phyloP scores from a whole-genome alignment of 2,888 invertebrate genomes.

The Hipparchia sbordonii region DNA sequence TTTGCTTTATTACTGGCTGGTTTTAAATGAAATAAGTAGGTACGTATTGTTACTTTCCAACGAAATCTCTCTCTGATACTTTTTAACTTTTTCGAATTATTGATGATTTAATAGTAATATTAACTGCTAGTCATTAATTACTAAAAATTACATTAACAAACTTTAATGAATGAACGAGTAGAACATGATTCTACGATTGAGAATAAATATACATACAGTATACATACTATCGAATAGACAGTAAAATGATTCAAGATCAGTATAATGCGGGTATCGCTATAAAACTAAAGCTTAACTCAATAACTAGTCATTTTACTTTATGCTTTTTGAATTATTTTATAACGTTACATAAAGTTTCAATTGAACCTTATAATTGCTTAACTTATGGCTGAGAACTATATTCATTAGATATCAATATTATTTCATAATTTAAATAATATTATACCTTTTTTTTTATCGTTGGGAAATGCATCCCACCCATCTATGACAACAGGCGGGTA shows the following conservation, averaged over 20 bases:
- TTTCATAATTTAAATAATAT: not conserved
- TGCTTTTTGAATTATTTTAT: slow-evolving; percentile 60
- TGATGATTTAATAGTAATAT: no score
- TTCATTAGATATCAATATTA: not conserved
- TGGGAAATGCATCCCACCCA: no score
- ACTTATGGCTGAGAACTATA: not conserved
- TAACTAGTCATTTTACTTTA: slow-evolving; percentile 62
- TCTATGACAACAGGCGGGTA: no score
- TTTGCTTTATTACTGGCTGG: slow-evolving; percentile 32
- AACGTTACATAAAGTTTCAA: slow-evolving; percentile 39
- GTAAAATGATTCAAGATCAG: slow-evolving; percentile 34
- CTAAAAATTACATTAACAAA: no score
- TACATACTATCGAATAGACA: not conserved
- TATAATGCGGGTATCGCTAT: slow-evolving; percentile 64
- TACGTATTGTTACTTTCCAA: not conserved
- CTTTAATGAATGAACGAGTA: not conserved
- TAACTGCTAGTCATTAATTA: no score
- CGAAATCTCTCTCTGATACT: no score
- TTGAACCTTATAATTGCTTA: slow-evolving; percentile 27
- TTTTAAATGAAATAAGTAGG: not conserved
- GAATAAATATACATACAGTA: not conserved
- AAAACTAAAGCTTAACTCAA: slow-evolving; percentile 61
- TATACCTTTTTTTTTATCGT: no score
- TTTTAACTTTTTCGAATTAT: no score
- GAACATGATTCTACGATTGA: not conserved